phyloP scores from a whole-genome alignment of 2,797 vertebrate species.

The Schizopygopsis pylzovi region DNA sequence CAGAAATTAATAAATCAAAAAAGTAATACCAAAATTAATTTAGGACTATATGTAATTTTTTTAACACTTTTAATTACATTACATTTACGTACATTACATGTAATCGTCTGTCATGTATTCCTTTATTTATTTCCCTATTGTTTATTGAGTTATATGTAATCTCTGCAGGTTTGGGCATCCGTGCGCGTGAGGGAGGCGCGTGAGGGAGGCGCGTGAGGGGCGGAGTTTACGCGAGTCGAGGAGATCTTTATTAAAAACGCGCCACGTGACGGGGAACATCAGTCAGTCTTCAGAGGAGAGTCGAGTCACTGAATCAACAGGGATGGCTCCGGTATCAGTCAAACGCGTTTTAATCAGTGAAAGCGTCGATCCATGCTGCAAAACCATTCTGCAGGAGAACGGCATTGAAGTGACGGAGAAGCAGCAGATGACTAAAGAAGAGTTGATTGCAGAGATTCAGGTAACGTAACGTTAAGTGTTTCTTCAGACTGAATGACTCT shows the following conservation, averaged over 20 bases:
- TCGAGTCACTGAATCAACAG: not conserved
- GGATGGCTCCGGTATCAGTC: conserved; percentile 84
- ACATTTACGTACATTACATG: not conserved
- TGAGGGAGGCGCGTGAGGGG: conserved; percentile 24
- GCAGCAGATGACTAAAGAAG: conserved; percentile 83
- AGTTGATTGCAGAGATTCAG: conserved; percentile 88
- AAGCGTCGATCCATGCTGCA: conserved; percentile 90
- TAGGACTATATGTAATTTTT: not conserved
- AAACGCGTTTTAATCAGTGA: conserved; percentile 89
- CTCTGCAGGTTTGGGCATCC: not conserved
- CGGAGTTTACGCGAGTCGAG: not conserved
- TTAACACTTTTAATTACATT: too few species aligned
- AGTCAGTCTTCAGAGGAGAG: not conserved
- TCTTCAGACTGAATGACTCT: not conserved
- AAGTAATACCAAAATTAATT: not conserved
- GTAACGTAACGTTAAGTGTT: conserved; percentile 65
- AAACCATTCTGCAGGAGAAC: conserved; percentile 83
- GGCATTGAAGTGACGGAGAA: conserved; percentile 89
- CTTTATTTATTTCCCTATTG: too few species aligned
- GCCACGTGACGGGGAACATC: not conserved
- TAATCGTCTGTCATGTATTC: not conserved
- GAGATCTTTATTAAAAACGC: not conserved
- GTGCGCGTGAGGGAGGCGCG: not conserved
- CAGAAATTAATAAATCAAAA: not conserved
- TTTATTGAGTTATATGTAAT: not conserved